phyloP scores from a whole-genome alignment of 2,113 vertebrate genomes.

The Apus apus region DNA sequence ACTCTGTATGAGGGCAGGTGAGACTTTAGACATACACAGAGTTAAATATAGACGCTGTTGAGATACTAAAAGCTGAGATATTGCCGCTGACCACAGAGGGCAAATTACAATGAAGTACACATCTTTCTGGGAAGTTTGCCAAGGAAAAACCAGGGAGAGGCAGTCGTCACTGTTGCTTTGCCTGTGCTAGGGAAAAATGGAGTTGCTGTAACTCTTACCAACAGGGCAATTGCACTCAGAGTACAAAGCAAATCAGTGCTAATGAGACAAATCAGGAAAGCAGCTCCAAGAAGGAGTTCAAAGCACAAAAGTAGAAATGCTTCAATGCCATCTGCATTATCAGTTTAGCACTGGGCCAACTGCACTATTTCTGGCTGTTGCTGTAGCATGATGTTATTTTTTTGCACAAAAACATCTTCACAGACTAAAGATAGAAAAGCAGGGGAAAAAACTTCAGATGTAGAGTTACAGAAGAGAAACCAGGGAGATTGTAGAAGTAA shows the following conservation, averaged over 20 bases:
- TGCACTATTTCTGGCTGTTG: background rate
- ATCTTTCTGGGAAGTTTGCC: conserved; percentile 41
- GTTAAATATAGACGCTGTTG: background rate
- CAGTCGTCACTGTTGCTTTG: background rate
- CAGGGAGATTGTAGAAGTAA: background rate
- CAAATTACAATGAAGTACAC: conserved; percentile 16
- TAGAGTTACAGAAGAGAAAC: background rate
- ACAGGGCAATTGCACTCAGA: background rate
- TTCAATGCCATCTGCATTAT: background rate
- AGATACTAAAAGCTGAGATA: background rate
- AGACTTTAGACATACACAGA: background rate
- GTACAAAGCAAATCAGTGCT: background rate
- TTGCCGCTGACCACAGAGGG: conserved; percentile 6
- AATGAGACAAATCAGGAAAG: background rate
- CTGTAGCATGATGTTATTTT: background rate
- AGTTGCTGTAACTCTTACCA: background rate
- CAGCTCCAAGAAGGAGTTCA: background rate
- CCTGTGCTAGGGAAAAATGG: background rate
- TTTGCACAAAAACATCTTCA: background rate
- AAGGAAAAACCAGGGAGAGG: background rate
- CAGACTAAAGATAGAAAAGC: background rate
- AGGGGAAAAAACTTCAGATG: background rate
- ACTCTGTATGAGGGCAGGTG: background rate
- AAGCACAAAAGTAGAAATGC: background rate
- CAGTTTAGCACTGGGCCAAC: background rate